Evolutionary conservation across 2,113 vertebrate genomes (phyloP), one percentile per base, ranked within the genome.

Genomic region (Larimichthys polyactis): DNA sequence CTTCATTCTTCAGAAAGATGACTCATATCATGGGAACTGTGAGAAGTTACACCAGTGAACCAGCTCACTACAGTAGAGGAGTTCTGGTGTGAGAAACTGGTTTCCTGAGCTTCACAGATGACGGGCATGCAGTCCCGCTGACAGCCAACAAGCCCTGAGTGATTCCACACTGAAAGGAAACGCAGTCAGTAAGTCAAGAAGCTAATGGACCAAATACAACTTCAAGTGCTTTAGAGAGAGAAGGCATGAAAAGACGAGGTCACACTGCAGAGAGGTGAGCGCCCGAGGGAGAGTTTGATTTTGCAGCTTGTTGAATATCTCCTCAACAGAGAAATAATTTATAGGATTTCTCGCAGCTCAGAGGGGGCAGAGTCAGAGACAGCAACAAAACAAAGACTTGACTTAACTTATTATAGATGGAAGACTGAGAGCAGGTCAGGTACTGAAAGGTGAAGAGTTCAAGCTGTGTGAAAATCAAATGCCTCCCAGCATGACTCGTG

Each of bases 151-250:
- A 74, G 59, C 43, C 54, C 78, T 70, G 78, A 79, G 79, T 75
- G 62, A 84, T 88, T 62, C 62, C 22, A 24, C 32, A 22, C 11
- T 20, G 52, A 82, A 81, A 76, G 54, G 32, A 79, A 87, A 78
- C 57, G 43, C 55, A 44, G 66, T 32, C 79, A 65, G 11, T 77
- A 40, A 55, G 52, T 80, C 85, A 69, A 69, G 24, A 62, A 84
- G 59, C 58, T 73, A 78, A 80, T 84, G 83, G 79, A 85, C 65
- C 68, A 54, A 77, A 87, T 81, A 81, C 54, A 81, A 17, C 20
- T 0, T 14, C 14, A 2, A 75, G 83, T 24, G 43, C 63, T 67
- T 73, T 43, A 66, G 49, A 59, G 48, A 79, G 40, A 71, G 78
- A 75, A 11, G 36, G 62, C 58, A 52, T n/a, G 64, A 75, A 27